These are phyloP conservation scores for Anas platyrhynchos DNA, from an alignment of 2,113 vertebrate species.

Conservation along the genomic window DNA sequence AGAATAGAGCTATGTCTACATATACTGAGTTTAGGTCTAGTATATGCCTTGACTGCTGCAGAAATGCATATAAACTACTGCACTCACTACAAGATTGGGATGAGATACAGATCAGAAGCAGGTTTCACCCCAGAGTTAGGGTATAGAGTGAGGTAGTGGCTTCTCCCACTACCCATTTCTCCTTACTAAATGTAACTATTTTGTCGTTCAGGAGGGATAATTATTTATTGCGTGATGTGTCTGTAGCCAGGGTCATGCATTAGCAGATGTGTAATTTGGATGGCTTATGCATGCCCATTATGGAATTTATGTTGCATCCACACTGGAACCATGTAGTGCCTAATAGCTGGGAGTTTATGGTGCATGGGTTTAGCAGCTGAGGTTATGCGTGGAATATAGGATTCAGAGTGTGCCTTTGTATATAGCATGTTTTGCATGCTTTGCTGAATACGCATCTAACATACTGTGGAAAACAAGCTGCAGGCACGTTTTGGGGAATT, in stretches of 20 bases:
- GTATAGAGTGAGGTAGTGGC: background rate
- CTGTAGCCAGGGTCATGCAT: background rate
- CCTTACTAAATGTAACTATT: background rate
- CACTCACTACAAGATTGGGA: background rate
- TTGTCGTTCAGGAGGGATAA: background rate
- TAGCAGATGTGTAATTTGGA: background rate
- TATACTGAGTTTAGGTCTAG: background rate
- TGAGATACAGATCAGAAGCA: background rate
- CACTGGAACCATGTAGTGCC: background rate
- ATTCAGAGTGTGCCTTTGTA: background rate
- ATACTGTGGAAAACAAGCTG: background rate
- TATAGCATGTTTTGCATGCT: background rate
- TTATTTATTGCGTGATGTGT: background rate
- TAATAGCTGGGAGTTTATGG: background rate
- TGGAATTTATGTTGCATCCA: background rate
- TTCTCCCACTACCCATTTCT: background rate
- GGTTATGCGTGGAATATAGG: background rate
- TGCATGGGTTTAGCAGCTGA: background rate
- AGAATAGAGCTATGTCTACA: background rate
- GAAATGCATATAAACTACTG: background rate
- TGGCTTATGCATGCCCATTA: accelerated
- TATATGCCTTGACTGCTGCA: background rate
- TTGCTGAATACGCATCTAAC: background rate
- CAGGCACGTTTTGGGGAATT: background rate
- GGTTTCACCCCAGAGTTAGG: background rate